Evolutionary conservation across 1,140 invertebrate species (phyloP).

Genomic region (Drosophila setifemur): DNA sequence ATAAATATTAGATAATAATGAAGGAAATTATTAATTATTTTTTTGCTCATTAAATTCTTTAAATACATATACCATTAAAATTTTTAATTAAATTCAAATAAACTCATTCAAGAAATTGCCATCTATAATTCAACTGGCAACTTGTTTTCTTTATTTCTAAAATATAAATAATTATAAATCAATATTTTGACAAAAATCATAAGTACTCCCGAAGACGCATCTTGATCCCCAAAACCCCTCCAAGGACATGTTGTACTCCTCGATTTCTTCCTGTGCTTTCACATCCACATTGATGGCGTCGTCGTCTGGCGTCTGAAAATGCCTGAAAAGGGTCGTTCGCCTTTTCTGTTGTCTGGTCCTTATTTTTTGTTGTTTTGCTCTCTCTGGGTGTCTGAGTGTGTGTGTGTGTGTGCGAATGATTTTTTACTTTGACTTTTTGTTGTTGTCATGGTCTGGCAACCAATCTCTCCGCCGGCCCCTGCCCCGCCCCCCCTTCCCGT

Average conservation of each 20-base stretch:
- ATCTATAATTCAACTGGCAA: too few species aligned
- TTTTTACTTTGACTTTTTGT: conserved; percentile 48
- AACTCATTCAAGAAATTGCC: too few species aligned
- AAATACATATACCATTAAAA: too few species aligned
- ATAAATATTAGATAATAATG: too few species aligned
- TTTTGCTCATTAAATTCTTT: too few species aligned
- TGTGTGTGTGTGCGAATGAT: not conserved
- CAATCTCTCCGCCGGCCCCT: conserved; percentile 12
- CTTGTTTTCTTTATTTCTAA: too few species aligned
- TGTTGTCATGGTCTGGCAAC: conserved; percentile 49
- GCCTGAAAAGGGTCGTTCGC: conserved; percentile 80
- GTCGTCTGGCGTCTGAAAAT: conserved; percentile 68
- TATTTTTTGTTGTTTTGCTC: conserved; percentile 60
- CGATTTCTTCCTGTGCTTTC: conserved; percentile 4
- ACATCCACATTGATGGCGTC: conserved; percentile 40
- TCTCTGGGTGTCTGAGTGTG: not conserved
- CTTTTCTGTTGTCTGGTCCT: conserved; percentile 78
- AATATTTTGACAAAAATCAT: too few species aligned
- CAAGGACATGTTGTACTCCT: not conserved
- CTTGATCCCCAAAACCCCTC: not conserved
- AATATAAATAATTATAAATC: too few species aligned
- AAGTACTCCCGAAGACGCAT: too few species aligned
- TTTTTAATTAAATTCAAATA: too few species aligned
- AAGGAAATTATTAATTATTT: too few species aligned
- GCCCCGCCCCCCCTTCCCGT: conserved; percentile 13